Evolutionary conservation across 2,797 vertebrate species (phyloP).

Genomic region (Enteromius argenteus): DNA sequence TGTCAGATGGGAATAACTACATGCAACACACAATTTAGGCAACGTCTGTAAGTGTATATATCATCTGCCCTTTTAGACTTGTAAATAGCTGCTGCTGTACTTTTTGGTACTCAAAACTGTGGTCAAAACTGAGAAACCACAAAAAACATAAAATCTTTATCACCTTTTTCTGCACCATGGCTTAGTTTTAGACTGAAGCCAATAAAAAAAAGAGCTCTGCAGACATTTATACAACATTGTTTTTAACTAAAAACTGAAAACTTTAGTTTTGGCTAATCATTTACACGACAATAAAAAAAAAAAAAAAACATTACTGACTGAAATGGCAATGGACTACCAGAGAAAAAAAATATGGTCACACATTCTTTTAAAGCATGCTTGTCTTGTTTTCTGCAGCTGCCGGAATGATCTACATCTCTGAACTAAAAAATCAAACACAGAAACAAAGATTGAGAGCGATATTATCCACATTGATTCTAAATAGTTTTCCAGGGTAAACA

Average conservation of each 20-base stretch:
- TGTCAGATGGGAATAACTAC: constrained; percentile 13
- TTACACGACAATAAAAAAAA: no score
- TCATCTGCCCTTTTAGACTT: background rate
- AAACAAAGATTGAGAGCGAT: background rate
- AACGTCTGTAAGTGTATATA: background rate
- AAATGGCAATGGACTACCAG: no score
- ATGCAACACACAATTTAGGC: constrained; percentile 1
- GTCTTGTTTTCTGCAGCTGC: constrained; percentile 46
- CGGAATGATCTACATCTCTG: constrained; percentile 46
- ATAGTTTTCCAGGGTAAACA: background rate
- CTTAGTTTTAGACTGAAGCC: no score
- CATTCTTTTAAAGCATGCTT: background rate
- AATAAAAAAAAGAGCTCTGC: no score
- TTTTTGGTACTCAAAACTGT: background rate
- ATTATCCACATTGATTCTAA: background rate
- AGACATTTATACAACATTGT: no score
- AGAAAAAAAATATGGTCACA: background rate
- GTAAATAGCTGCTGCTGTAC: background rate
- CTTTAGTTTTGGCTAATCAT: no score
- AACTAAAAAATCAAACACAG: constrained; percentile 25
- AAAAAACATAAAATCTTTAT: background rate
- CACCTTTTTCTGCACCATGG: no score
- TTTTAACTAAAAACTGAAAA: no score
- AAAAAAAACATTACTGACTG: no score
- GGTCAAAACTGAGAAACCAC: background rate